Evolutionary conservation across 2,888 invertebrate genomes (phyloP).

Genomic region (Mesorhabditis spiculigera): DNA sequence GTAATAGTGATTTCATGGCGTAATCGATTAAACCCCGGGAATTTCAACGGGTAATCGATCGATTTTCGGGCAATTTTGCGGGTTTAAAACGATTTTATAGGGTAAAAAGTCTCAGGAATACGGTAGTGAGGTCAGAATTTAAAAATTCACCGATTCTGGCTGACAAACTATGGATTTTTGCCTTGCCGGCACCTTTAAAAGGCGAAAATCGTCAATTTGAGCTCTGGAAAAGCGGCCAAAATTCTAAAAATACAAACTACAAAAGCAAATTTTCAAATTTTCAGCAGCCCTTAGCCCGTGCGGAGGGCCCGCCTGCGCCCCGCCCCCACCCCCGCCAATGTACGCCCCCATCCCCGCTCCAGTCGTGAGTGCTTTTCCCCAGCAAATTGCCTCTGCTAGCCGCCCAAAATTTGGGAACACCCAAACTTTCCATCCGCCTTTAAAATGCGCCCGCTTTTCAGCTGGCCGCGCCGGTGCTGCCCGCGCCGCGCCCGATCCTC

Average conservation of each 20-base stretch:
- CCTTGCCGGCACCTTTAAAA: no score
- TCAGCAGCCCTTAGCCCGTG: constrained; percentile 5
- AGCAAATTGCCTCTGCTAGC: neutral
- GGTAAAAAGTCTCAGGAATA: neutral
- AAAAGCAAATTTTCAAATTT: neutral
- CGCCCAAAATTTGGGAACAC: no score
- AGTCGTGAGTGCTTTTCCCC: neutral
- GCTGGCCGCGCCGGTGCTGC: neutral
- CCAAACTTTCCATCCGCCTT: no score
- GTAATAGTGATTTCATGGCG: no score
- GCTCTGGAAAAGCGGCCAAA: neutral
- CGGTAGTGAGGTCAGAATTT: no score
- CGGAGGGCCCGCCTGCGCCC: neutral
- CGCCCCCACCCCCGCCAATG: neutral
- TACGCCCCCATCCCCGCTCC: neutral
- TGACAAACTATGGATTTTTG: no score
- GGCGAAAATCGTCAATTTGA: no score
- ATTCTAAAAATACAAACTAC: neutral
- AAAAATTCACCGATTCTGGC: no score
- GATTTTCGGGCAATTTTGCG: no score
- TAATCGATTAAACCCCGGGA: no score
- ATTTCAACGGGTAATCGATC: no score
- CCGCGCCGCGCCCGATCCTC: neutral
- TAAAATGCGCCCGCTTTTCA: neutral
- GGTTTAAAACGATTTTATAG: neutral